phyloP scores from a whole-genome alignment of 1,140 invertebrate species.

The Philopotamus ludificatus region DNA sequence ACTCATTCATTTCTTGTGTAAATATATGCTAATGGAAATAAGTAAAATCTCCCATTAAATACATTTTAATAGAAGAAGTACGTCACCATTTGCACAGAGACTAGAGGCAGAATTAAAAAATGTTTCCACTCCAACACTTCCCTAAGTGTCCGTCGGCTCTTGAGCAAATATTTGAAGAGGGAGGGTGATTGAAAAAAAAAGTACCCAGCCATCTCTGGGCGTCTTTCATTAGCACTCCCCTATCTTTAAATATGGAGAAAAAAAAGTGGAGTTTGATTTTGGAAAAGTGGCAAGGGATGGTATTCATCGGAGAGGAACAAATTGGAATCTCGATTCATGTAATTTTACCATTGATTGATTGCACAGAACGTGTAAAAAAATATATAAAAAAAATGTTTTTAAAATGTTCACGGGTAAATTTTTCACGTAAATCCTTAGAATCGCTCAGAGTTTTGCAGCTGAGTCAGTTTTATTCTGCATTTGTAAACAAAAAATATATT shows the following conservation, averaged over 20 bases:
- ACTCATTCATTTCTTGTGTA: no score
- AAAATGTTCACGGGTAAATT: no score
- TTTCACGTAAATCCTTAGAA: no score
- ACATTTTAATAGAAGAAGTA: conserved; percentile 8
- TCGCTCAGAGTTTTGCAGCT: no score
- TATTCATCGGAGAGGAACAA: conserved; percentile 15
- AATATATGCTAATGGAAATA: neutral
- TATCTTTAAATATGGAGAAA: conserved; percentile 19
- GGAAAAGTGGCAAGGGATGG: conserved; percentile 28
- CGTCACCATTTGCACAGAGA: conserved; percentile 12
- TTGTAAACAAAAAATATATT: no score
- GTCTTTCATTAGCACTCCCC: conserved; percentile 38
- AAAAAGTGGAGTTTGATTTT: conserved; percentile 33
- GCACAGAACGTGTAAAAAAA: neutral
- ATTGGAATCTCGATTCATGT: conserved; percentile 23
- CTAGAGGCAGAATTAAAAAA: conserved; percentile 25
- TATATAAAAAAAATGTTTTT: no score
- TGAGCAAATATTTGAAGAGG: conserved; percentile 39
- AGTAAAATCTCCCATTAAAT: neutral
- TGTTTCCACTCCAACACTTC: conserved; percentile 38
- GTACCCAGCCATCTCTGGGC: conserved; percentile 20
- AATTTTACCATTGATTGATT: conserved; percentile 25
- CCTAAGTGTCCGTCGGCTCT: conserved; percentile 37
- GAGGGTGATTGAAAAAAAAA: conserved; percentile 23
- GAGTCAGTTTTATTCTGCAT: no score